Evolutionary conservation across 2,797 vertebrate species (phyloP).

Genomic region (Malacoraja senta): DNA sequence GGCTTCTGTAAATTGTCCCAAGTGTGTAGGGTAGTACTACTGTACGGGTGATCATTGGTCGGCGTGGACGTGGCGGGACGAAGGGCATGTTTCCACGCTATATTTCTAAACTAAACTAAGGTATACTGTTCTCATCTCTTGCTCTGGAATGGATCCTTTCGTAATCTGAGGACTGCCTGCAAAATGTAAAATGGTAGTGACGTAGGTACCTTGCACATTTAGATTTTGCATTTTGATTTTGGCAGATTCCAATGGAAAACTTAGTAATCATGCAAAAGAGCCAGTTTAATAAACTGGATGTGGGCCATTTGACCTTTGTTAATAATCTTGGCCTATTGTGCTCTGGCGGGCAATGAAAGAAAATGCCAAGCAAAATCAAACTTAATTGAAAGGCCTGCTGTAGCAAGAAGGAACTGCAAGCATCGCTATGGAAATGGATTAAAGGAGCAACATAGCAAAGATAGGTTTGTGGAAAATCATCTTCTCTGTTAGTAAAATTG

Average conservation of each 20-base stretch:
- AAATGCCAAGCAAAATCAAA: background rate
- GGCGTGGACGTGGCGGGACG: too few relatives aligned
- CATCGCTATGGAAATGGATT: background rate
- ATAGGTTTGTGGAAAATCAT: background rate
- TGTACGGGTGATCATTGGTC: too few relatives aligned
- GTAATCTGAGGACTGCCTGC: too few relatives aligned
- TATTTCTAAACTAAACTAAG: too few relatives aligned
- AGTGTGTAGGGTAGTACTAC: too few relatives aligned
- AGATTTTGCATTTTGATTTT: background rate
- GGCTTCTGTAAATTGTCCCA: too few relatives aligned
- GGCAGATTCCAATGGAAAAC: background rate
- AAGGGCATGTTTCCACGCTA: too few relatives aligned
- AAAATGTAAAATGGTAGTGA: background rate
- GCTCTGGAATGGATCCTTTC: too few relatives aligned
- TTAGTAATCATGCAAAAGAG: constrained; percentile 2
- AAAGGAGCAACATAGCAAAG: background rate
- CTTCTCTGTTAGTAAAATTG: background rate
- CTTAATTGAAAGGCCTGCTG: background rate
- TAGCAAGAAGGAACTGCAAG: background rate
- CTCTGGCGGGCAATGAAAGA: background rate
- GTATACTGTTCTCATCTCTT: too few relatives aligned
- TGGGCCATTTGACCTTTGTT: background rate
- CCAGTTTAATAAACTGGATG: constrained; percentile 7
- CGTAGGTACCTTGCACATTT: background rate
- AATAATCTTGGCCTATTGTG: background rate